Evolutionary conservation across 1,140 invertebrate species (phyloP).

Genomic region (Limonius californicus): DNA sequence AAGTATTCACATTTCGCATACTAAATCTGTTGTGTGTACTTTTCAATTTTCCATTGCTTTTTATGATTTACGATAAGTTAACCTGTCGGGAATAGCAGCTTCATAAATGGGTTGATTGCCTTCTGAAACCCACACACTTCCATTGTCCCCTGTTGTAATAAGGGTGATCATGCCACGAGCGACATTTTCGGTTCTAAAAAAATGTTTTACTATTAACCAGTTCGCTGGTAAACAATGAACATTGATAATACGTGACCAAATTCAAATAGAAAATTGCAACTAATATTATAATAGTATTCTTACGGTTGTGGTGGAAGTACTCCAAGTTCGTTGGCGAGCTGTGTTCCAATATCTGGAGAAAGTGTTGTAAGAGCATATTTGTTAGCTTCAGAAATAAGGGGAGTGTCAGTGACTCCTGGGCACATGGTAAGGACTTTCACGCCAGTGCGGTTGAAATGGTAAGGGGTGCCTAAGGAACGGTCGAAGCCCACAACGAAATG

Average conservation of each 20-base stretch:
- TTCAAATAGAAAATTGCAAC: no score
- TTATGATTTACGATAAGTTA: conserved; percentile 33
- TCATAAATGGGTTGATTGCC: conserved; percentile 51
- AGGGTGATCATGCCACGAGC: conserved; percentile 50
- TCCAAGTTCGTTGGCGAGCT: not conserved
- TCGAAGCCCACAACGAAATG: conserved; percentile 51
- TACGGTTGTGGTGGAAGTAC: no score
- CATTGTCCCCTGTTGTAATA: conserved; percentile 51
- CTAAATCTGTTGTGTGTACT: no score
- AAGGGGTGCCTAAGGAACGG: conserved; percentile 43
- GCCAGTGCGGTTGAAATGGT: conserved; percentile 42
- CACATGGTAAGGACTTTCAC: conserved; percentile 46
- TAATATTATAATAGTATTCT: no score
- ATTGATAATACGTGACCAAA: no score
- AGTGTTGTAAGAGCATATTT: not conserved
- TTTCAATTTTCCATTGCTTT: no score
- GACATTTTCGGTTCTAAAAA: conserved; percentile 47
- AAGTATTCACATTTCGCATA: no score
- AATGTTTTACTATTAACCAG: no score
- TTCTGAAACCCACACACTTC: conserved; percentile 53
- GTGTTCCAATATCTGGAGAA: not conserved
- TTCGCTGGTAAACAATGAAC: no score
- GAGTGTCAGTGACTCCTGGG: conserved; percentile 20
- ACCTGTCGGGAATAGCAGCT: conserved; percentile 47
- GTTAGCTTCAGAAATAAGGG: not conserved